These are phyloP conservation scores for Oncorhynchus nerka DNA, from an alignment of 2,113 vertebrate genomes.

Conservation along the genomic window DNA sequence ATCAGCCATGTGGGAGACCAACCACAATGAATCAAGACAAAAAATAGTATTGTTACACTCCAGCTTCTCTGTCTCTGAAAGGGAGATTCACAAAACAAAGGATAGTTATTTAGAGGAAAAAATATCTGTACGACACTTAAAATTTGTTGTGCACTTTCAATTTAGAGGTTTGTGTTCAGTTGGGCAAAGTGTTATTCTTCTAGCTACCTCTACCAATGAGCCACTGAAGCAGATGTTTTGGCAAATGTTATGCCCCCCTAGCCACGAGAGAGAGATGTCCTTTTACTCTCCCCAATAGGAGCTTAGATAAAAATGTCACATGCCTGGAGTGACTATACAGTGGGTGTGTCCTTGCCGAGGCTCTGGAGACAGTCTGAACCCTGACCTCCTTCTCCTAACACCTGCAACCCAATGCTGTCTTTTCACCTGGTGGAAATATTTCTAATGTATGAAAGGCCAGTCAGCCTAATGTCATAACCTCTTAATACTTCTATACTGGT, in stretches of 20 bases:
- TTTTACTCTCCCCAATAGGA: conserved; percentile 20
- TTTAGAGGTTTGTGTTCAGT: background rate
- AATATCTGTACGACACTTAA: background rate
- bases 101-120: too few species aligned
- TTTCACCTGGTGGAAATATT: background rate
- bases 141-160: background rate
- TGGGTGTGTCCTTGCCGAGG: conserved; percentile 4
- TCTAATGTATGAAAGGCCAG: background rate
- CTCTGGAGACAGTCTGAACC: conserved; percentile 6
- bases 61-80: too few species aligned
- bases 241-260: background rate
- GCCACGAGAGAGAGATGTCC: conserved; percentile 18
- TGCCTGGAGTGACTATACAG: conserved; percentile 1
- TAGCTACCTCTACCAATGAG: conserved; percentile 18
- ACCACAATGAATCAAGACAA: background rate
- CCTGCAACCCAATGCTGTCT: background rate
- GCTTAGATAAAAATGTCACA: conserved; percentile 36
- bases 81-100: too few species aligned
- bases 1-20: background rate
- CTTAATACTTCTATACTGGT: background rate
- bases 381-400: conserved; percentile 10
- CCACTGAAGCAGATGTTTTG: conserved; percentile 10
- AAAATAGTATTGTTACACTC: background rate
- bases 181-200: conserved; percentile 9
- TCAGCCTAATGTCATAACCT: too few species aligned